These are phyloP conservation scores for Acleris emargana DNA, from an alignment of 2,888 invertebrate species.

Conservation along the genomic window DNA sequence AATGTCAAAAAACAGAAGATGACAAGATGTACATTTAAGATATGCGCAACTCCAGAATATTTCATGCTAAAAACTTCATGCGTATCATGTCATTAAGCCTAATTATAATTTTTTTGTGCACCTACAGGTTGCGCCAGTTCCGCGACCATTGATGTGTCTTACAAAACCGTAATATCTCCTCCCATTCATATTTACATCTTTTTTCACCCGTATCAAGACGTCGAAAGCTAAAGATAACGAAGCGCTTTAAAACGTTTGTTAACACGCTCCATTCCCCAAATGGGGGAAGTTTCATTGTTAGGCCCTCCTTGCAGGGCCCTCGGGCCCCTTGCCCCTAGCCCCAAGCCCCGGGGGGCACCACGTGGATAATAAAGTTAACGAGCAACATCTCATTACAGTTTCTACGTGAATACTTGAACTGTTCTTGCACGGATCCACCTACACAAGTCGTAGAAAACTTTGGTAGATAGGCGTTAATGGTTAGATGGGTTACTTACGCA, in stretches of 20 bases:
- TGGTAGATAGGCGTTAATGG: neutral
- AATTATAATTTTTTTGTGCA: too few species aligned
- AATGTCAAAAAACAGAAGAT: too few species aligned
- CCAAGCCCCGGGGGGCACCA: slow-evolving; percentile 11
- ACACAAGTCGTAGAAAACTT: slow-evolving; percentile 25
- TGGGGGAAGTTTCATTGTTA: slow-evolving; percentile 31
- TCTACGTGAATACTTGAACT: slow-evolving; percentile 47
- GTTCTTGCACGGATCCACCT: slow-evolving; percentile 14
- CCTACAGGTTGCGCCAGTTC: too few species aligned
- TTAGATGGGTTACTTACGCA: neutral
- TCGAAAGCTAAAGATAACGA: slow-evolving; percentile 24
- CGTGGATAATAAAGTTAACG: slow-evolving; percentile 52
- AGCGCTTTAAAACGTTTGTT: slow-evolving; percentile 34
- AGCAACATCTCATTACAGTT: slow-evolving; percentile 62
- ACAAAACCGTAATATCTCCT: too few species aligned
- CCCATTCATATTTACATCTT: slow-evolving; percentile 8
- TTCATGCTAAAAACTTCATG: too few species aligned
- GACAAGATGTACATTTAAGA: too few species aligned
- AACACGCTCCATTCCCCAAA: slow-evolving; percentile 31
- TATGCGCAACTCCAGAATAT: too few species aligned
- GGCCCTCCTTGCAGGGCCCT: slow-evolving; percentile 2
- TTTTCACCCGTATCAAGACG: slow-evolving; percentile 6
- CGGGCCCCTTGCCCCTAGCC: neutral
- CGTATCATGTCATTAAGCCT: too few species aligned
- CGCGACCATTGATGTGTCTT: too few species aligned